A percentile compares a stretch with the other conserved stretches of the same genome.
Conservation (phyloP, 2,888 invertebrate species). For the Lacanobia wlatinum region DNA sequence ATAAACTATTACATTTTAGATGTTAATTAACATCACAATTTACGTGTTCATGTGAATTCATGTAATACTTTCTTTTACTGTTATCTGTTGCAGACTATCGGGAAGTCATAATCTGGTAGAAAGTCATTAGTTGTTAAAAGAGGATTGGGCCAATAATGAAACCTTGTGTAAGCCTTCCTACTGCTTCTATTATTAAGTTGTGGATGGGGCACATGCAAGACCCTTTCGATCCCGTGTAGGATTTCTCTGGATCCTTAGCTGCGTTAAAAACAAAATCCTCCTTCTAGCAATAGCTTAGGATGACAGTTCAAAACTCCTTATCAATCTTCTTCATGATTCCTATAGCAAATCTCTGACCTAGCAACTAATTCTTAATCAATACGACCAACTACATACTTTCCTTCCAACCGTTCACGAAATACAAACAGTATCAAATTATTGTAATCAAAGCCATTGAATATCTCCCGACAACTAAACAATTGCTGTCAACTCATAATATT, state of each 20-base stretch:
- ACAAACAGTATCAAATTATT: slow-evolving; percentile 39
- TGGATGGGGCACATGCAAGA: neutral
- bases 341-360: neutral
- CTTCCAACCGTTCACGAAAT: neutral
- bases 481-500: slow-evolving; percentile 49
- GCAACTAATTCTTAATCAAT: neutral
- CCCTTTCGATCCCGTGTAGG: too few species aligned
- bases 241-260: neutral
- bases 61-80: slow-evolving; percentile 38
- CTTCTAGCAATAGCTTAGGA: too few species aligned
- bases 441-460: slow-evolving; percentile 29
- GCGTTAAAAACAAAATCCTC: too few species aligned
- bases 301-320: too few species aligned
- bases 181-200: neutral
- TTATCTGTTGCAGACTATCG: slow-evolving; percentile 8
- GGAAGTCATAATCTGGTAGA: slow-evolving; percentile 16
- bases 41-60: slow-evolving; percentile 33
- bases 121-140: neutral
- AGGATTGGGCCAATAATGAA: neutral
- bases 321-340: too few species aligned
- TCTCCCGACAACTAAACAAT: slow-evolving; percentile 28
- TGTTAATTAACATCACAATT: slow-evolving; percentile 49
- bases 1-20: slow-evolving; percentile 46
- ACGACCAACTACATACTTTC: neutral
- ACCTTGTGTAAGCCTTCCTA: neutral